Evolutionary conservation across 2,797 vertebrate species (phyloP), one percentile per base, ranked within the genome.

Genomic region (Arnoldichthys spilopterus): DNA sequence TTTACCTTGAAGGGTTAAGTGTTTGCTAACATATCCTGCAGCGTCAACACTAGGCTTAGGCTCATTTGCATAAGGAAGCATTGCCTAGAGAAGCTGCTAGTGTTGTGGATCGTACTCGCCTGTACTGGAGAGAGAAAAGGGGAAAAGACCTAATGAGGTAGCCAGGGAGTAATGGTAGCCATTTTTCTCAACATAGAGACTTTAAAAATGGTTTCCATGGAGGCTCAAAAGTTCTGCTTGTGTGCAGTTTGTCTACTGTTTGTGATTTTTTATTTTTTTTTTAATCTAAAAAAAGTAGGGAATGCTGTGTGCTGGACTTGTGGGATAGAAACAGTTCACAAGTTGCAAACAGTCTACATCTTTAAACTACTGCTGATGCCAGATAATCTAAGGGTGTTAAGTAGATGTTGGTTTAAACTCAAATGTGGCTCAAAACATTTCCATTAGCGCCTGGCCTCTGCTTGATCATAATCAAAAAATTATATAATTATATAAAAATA

Each of bases 31-130:
- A 87, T 89, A 83, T 93, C 92, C 91, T 75, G 84, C 89, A 90
- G 91, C 88, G 0, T 91, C 87, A 93, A 92, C 90, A 92, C 66
- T 79, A 88, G 84, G 87, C 90, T 90, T 88, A 87, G 77, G 85
- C 85, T 89, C 85, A 86, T 91, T 89, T 90, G 86, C 90, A 90
- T 90, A 83, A 85, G 69, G 89, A 91, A 90, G 89, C 85, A 76
- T 89, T 82, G 91, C 92, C 86, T 83, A 51, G 90, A 91, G 90
- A 88, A 82, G 87, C 79, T 80, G 77, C 84, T 54, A 80, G 80
- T 54, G 22, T 81, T 64, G 74, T 84, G 82, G 77, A 84, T 85
- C 70, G 72, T 81, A 79, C 79, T 83, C 54, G 68, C 79, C 75
- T 79, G 77, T 78, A 71, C 49, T 76, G 66, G 73, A 77, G 70